Evolutionary conservation across 2,797 vertebrate species (phyloP), one percentile per base, ranked within the genome.

Genomic region (Acipenser transmontanus): DNA sequence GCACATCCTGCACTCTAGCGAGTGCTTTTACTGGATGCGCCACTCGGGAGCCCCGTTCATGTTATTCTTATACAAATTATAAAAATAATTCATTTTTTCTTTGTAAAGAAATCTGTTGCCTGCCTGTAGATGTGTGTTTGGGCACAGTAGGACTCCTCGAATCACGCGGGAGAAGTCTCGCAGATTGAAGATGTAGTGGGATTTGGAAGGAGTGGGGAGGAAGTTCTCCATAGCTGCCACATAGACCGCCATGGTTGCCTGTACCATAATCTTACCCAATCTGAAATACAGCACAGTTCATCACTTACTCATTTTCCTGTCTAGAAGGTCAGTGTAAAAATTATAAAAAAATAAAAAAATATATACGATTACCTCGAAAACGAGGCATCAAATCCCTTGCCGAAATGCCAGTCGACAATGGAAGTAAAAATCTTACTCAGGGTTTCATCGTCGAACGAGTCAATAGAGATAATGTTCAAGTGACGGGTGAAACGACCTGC

Each of bases 111-210:
- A 34, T 34, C 34, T 34, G 34, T 34, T 62, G 68, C 81, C 82
- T 80, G 93, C 95, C 89, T 95, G 88, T 72, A 98, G 78, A 81
- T 93, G 92, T 12, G 93, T 93, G 66, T 87, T 76, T 62, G 95
- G 94, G 72, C 92, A 93, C 12, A 97, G 86, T 65, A 97, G 83
- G 5, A 96, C 91, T 10, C 96, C 96, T 67, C 88, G 85, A 66
- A 98, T 89, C 66, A 98, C 94, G 17, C 94, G 85, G 62, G 93
- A 87, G 77, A 97, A 97, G 79, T 98, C 96, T n/a, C 95, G 78
- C 7, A 98, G 85, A 77, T 98, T 97, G 74, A 98, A 98, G 75
- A 98, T 85, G 54, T 98, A 98, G 79, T 98, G 96, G 50, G 95
- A 97, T 85, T 98, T 98, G 1, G 92, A 94, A 64, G 95, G 96